Evolutionary conservation across 1,140 invertebrate species (phyloP), one percentile per base, ranked within the genome.

Genomic region (Berghia stephanieae): DNA sequence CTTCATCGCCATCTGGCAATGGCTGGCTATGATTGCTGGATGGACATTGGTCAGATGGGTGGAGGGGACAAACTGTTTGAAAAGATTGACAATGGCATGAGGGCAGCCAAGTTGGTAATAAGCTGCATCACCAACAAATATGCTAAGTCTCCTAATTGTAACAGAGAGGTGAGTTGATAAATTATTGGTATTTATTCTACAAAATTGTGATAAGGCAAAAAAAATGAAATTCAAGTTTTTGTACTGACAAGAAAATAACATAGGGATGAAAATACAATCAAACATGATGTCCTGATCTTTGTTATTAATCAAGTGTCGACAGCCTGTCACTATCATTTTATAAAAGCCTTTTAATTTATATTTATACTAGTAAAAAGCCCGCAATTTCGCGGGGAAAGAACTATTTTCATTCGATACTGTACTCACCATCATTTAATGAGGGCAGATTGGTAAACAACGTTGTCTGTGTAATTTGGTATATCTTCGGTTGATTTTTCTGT

Each of bases 1-100:
- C 74, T 88, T 31, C 75, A 79, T 24, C 78, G 84, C 34, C 86
- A 88, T 71, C 79, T 88, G 72, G 77, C 81, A 31, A 84, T 81
- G 81, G 85, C 85, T 1, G 86, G 86, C 24, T 87, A 83, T 79
- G 77, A 80, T 55, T 86, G 85, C 78, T 88, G 87, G 87, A 83
- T 88, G 82, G 87, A 88, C 69, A 81, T 87, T 66, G 87, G 87
- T 36, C 86, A 88, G 78, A 88, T 88, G 86, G 87, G 87, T n/a
- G 87, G 87, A 1, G 87, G 87, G 16, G 84, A 88, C 77, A 87
- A 87, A 78, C 81, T 87, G 31, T 86, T 85, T 79, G 81, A 82
- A 46, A 86, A 86, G 60, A 88, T 88, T 74, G 86, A 88, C 77
- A 44, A 71, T 31, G 87, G 86, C 5, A 85, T 88, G 27, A 75